A percentile compares a stretch with the other conserved stretches of the same genome.
These are phyloP conservation scores for Hecatera dysodea DNA, from an alignment of 2,888 invertebrate species.

Conservation along the genomic window DNA sequence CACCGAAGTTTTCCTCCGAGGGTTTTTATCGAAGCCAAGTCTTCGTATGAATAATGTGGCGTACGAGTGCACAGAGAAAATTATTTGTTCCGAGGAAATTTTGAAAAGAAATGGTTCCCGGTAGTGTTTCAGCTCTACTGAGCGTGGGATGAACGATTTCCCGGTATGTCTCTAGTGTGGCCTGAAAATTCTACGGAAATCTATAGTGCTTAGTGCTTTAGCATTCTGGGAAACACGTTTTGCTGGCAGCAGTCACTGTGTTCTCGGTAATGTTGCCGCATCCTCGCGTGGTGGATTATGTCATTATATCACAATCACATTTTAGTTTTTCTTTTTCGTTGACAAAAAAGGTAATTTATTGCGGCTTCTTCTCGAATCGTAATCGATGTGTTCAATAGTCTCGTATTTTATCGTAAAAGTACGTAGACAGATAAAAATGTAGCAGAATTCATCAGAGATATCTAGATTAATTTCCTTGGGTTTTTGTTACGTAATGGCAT, in stretches of 20 bases:
- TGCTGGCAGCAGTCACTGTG: background rate
- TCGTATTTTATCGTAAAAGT: conserved; percentile 42
- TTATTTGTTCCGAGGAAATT: conserved; percentile 66
- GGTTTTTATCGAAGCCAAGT: conserved; percentile 65
- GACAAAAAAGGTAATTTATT: conserved; percentile 59
- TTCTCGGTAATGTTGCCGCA: conserved; percentile 19
- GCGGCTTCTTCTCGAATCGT: conserved; percentile 33
- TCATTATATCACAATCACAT: conserved; percentile 43
- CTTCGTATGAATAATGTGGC: conserved; percentile 75
- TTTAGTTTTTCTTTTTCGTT: conserved; percentile 35
- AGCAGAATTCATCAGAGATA: conserved; percentile 48
- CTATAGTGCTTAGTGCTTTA: background rate
- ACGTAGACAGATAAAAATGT: conserved; percentile 46
- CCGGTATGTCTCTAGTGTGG: conserved; percentile 45
- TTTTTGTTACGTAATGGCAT: conserved; percentile 20
- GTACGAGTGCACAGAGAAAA: conserved; percentile 68
- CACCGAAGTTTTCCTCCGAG: conserved; percentile 60
- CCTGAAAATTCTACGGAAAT: conserved; percentile 35
- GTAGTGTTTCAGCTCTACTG: conserved; percentile 44
- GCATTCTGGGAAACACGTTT: conserved; percentile 22
- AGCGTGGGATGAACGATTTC: conserved; percentile 53
- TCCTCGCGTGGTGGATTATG: conserved; percentile 35
- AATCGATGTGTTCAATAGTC: conserved; percentile 46
- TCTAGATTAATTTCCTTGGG: conserved; percentile 39
- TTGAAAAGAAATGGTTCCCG: conserved; percentile 60